Conservation (phyloP, 2,888 invertebrate genomes). For the Sinhomidia bicolor region DNA sequence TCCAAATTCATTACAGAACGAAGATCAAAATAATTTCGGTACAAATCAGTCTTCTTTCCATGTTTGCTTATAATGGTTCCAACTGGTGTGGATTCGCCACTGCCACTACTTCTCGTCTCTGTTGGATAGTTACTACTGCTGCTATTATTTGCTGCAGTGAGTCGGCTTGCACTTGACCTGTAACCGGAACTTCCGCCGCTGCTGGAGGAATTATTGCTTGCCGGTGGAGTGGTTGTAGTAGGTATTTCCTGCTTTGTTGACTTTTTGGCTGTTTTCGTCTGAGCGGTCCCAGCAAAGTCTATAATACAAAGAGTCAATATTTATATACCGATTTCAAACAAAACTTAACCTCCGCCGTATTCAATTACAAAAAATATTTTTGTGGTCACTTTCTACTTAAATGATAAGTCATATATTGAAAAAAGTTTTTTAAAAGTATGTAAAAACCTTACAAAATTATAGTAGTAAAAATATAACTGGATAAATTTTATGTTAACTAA, state of each 20-base stretch:
- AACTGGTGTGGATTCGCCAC: slow-evolving; percentile 80
- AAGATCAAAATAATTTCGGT: slow-evolving; percentile 72
- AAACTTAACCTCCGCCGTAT: too few relatives aligned
- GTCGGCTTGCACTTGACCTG: slow-evolving; percentile 67
- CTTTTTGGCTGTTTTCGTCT: slow-evolving; percentile 55
- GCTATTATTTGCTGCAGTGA: slow-evolving; percentile 67
- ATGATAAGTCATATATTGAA: too few relatives aligned
- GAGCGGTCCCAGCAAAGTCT: slow-evolving; percentile 71
- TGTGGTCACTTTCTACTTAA: too few relatives aligned
- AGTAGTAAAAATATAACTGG: too few relatives aligned
- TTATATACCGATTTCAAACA: neutral
- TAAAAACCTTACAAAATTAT: too few relatives aligned
- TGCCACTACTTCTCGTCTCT: slow-evolving; percentile 78
- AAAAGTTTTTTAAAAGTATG: neutral
- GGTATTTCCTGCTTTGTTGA: slow-evolving; percentile 24
- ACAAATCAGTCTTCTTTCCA: slow-evolving; percentile 77
- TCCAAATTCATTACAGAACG: slow-evolving; percentile 70
- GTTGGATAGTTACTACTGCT: slow-evolving; percentile 71
- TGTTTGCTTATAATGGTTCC: slow-evolving; percentile 75
- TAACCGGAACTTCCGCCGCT: slow-evolving; percentile 71
- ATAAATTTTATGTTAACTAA: neutral
- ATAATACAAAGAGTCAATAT: neutral
- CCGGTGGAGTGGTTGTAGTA: slow-evolving; percentile 65
- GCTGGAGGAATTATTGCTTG: slow-evolving; percentile 70
- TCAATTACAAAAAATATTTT: too few relatives aligned